phyloP scores from a whole-genome alignment of 2,113 vertebrate genomes.

The Poeciliopsis prolifica region DNA sequence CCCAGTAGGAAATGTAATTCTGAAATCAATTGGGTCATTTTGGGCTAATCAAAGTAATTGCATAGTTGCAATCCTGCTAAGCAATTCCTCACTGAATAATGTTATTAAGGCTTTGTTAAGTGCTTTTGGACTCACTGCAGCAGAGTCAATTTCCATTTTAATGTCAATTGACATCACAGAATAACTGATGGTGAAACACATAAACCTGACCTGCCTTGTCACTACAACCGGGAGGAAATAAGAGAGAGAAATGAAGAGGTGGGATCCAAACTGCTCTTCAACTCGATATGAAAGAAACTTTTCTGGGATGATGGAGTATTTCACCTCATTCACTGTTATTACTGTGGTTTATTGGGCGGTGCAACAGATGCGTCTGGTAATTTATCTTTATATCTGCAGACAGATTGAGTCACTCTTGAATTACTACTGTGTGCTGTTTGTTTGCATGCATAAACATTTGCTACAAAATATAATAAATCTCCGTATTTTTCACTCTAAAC shows the following conservation, averaged over 20 bases:
- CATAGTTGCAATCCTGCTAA: constrained; percentile 22
- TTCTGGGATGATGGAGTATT: constrained; percentile 14
- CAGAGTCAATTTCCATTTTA: constrained; percentile 39
- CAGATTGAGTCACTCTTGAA: constrained; percentile 19
- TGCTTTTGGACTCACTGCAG: constrained; percentile 31
- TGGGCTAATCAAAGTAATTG: constrained; percentile 44
- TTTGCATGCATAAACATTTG: constrained; percentile 17
- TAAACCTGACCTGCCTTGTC: constrained; percentile 12
- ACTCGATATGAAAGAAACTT: constrained; percentile 8
- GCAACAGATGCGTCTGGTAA: constrained; percentile 3
- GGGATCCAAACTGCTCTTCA: neutral
- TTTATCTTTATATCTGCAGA: constrained; percentile 38
- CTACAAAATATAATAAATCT: neutral
- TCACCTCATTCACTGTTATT: neutral
- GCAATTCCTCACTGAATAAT: constrained; percentile 47
- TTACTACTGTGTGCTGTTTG: constrained; percentile 10
- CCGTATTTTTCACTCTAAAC: neutral
- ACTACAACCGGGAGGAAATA: constrained; percentile 4
- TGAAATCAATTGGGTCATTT: constrained; percentile 48
- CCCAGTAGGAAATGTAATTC: constrained; percentile 18
- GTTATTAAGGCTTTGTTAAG: constrained; percentile 43
- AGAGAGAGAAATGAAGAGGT: neutral
- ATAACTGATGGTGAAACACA: constrained; percentile 15
- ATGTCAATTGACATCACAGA: constrained; percentile 22
- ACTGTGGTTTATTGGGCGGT: neutral